Conservation (phyloP, 1,140 invertebrate species). For the Artemia franciscana region DNA sequence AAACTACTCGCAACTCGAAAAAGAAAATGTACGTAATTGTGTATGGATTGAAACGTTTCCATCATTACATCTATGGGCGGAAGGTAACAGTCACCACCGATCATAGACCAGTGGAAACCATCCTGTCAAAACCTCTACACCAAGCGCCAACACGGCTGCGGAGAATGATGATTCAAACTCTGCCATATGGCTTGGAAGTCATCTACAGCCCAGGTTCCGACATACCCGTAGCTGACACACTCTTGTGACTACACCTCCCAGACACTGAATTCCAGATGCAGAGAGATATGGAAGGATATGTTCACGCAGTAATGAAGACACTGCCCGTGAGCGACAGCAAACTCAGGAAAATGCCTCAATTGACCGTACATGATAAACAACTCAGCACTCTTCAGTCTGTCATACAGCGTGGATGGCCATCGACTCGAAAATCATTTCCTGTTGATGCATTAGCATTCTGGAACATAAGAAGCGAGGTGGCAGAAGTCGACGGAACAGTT, state of each 20-base stretch:
- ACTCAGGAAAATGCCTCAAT: background rate
- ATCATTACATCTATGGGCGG: too few species aligned
- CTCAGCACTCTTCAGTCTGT: background rate
- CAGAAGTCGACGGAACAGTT: background rate
- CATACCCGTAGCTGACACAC: too few species aligned
- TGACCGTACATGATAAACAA: background rate
- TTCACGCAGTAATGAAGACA: background rate
- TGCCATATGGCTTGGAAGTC: too few species aligned
- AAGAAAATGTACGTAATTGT: too few species aligned
- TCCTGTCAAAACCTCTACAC: too few species aligned
- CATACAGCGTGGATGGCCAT: background rate
- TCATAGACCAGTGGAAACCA: too few species aligned
- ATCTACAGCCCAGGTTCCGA: too few species aligned
- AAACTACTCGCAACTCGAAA: too few species aligned
- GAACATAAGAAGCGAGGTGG: background rate
- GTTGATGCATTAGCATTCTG: background rate
- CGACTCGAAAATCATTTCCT: background rate
- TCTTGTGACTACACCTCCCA: background rate
- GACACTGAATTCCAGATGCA: background rate
- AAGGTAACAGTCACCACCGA: too few species aligned
- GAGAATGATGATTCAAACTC: too few species aligned
- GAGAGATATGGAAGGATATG: background rate
- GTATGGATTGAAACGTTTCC: too few species aligned
- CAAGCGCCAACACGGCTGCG: too few species aligned
- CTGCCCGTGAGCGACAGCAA: background rate